A percentile compares a stretch with the other conserved stretches of the same genome.
These are phyloP conservation scores for Sphaerophoria rueppellii DNA, from an alignment of 2,888 invertebrate genomes.

Conservation along the genomic window DNA sequence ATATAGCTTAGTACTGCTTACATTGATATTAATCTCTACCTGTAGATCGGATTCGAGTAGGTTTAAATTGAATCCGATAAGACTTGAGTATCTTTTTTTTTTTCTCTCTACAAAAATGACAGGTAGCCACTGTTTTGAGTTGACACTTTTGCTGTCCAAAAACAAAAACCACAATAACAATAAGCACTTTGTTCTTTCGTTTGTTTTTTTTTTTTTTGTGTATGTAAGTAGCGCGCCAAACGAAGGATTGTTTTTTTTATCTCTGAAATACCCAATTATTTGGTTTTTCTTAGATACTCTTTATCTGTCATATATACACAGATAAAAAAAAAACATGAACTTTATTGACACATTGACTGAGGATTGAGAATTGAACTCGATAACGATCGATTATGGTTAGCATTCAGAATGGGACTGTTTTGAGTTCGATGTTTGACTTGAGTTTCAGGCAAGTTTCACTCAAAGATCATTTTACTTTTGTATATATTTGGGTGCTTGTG, in stretches of 20 bases:
- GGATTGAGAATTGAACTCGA: neutral
- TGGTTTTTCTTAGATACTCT: neutral
- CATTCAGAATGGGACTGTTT: constrained; percentile 58
- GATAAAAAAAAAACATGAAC: neutral
- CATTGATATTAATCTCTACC: constrained; percentile 58
- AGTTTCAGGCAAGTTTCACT: constrained; percentile 52
- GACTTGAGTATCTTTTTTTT: constrained; percentile 8
- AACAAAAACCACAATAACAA: neutral
- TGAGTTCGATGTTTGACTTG: constrained; percentile 58
- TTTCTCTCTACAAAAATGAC: neutral
- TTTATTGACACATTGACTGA: constrained; percentile 10
- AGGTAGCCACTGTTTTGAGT: neutral
- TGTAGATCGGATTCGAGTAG: constrained; percentile 42
- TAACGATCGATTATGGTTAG: constrained; percentile 61
- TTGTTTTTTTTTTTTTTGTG: neutral
- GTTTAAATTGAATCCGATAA: constrained; percentile 1
- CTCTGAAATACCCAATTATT: neutral
- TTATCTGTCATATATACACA: neutral
- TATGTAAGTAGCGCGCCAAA: neutral
- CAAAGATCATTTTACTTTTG: constrained; percentile 27
- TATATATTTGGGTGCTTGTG: constrained; percentile 45
- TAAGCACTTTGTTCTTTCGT: neutral
- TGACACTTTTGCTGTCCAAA: neutral
- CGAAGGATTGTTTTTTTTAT: constrained; percentile 10
- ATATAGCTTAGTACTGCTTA: constrained; percentile 23